phyloP scores from a whole-genome alignment of 2,888 invertebrate species.

The Petrolisthes manimaculis region DNA sequence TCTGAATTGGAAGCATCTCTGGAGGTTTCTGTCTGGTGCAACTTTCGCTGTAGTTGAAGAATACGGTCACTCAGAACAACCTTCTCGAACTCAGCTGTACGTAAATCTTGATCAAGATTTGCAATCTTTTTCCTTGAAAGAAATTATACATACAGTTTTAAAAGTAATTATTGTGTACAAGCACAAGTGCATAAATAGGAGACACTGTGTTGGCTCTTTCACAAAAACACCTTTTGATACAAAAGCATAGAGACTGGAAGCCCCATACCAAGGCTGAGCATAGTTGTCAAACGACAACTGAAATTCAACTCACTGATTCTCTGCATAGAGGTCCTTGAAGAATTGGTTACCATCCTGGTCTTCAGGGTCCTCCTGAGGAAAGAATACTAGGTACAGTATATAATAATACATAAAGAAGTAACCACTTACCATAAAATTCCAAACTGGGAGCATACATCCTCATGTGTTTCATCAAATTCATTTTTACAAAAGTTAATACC shows the following conservation, averaged over 20 bases:
- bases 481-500: background rate
- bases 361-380: conserved; percentile 14
- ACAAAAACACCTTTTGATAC: too few relatives aligned
- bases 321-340: conserved; percentile 37
- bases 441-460: background rate
- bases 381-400: background rate
- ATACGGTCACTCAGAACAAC: conserved; percentile 51
- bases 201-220: too few relatives aligned
- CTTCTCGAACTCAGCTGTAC: conserved; percentile 46
- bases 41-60: conserved; percentile 48
- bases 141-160: too few relatives aligned
- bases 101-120: conserved; percentile 27
- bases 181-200: too few relatives aligned
- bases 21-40: conserved; percentile 28
- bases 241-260: too few relatives aligned
- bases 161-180: too few relatives aligned
- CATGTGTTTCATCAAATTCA: background rate
- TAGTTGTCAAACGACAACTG: background rate
- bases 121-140: conserved; percentile 32
- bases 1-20: conserved; percentile 36
- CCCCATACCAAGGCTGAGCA: too few relatives aligned
- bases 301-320: conserved; percentile 37
- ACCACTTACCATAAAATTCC: background rate
- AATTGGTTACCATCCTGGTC: conserved; percentile 9
- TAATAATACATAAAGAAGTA: too few relatives aligned